Evolutionary conservation across 2,888 invertebrate genomes (phyloP), one percentile per base, ranked within the genome.

Genomic region (Cephus spinipes): DNA sequence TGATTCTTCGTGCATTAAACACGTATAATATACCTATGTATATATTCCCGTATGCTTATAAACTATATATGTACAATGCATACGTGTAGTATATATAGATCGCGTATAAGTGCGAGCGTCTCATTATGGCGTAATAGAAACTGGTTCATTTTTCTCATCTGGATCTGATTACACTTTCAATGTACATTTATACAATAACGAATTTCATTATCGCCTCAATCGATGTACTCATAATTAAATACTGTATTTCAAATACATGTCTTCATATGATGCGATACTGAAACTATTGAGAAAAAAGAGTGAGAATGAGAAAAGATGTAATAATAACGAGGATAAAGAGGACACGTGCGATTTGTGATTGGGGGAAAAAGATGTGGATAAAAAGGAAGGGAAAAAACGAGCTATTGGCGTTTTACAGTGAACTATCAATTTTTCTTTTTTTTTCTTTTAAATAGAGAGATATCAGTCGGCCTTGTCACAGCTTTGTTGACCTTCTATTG

Each of bases 401-500:
- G 55, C 23, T 15, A 55, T 23, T 9, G 23, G 55, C 23, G 55
- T 55, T 9, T 55, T 55, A 55, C 23, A 55, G 15, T 55, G 55
- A 55, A 23, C 2, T 23, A 23, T 55, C 0, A 55, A 55, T 55
- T 23, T 55, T 55, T 55, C 23, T 23, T 55, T 55, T 23, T 12
- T 4, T 23, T 1, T 9, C 9, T 55, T 55, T 23, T 23, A 55
- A 55, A 15, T 15, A 40, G 40, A 40, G 40, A 40, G 6, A 6
- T 6, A 40, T 40, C 40, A 40, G 40, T 15, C 55, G 55, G 9
- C 23, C 55, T 55, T 55, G 55, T 9, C 9, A 55, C 2, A 23
- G 55, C 55, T 77, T 77, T 77, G 77, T 77, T 75, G 77, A 77
- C 77, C 77, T 77, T 77, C 75, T 71, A 77, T 75, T 9, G 23